Evolutionary conservation across 2,888 invertebrate genomes (phyloP).

Genomic region (Leptinotarsa haldemani): DNA sequence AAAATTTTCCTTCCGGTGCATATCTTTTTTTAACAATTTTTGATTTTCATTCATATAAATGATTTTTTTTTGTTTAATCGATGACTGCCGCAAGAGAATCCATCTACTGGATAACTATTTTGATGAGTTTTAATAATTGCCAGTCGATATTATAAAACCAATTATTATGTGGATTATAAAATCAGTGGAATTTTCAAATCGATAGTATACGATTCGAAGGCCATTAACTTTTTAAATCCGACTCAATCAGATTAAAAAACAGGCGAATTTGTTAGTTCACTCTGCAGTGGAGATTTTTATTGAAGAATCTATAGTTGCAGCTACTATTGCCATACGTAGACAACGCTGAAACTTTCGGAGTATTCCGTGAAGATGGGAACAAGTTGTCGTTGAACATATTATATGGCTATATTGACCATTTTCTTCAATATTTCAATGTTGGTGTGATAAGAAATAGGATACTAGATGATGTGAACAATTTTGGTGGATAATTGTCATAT

Average conservation of each 20-base stretch:
- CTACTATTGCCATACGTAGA: background rate
- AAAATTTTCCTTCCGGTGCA: background rate
- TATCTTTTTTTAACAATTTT: background rate
- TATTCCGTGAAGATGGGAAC: too few relatives aligned
- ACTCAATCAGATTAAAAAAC: background rate
- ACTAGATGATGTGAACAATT: too few relatives aligned
- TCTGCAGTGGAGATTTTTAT: background rate
- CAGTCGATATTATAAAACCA: background rate
- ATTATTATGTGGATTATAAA: constrained; percentile 2
- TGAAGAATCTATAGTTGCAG: background rate
- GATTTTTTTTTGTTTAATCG: background rate
- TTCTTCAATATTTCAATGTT: too few relatives aligned
- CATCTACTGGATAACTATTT: constrained; percentile 2
- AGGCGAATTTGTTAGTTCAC: background rate
- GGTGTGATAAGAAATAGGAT: too few relatives aligned
- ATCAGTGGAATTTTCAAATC: background rate
- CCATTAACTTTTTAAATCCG: background rate
- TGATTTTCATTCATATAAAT: too few relatives aligned
- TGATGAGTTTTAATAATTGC: constrained; percentile 23
- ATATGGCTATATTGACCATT: too few relatives aligned
- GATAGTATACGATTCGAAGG: background rate
- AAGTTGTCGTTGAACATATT: too few relatives aligned
- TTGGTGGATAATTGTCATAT: too few relatives aligned
- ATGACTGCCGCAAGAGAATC: background rate
- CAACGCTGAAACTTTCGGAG: too few relatives aligned